Evolutionary conservation across 2,797 vertebrate genomes (phyloP).

Genomic region (Anisognathus igniventris): DNA sequence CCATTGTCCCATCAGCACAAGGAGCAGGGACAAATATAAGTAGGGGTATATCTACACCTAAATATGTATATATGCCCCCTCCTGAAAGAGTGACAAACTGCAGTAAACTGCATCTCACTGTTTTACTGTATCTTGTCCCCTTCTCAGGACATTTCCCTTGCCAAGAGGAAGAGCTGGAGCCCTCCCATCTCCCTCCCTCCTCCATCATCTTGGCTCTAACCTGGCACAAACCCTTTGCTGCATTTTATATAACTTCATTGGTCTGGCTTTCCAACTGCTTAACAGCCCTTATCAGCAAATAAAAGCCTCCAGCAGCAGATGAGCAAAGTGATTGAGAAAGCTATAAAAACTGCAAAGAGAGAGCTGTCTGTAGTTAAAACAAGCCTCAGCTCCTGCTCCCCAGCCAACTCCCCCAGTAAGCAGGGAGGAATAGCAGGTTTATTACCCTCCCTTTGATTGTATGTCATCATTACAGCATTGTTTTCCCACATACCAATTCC

Average conservation of each 20-base stretch:
- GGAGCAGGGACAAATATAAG: neutral
- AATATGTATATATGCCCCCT: too few species aligned
- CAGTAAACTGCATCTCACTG: neutral
- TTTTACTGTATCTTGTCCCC: neutral
- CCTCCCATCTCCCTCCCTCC: neutral
- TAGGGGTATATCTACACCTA: neutral
- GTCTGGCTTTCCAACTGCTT: constrained; percentile 53
- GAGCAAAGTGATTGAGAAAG: constrained; percentile 62
- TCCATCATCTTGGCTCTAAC: neutral
- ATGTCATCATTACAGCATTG: constrained; percentile 60
- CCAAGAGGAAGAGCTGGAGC: neutral
- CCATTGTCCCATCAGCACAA: neutral
- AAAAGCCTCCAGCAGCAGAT: constrained; percentile 60
- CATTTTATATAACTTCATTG: constrained; percentile 30
- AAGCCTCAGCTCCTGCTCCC: constrained; percentile 24
- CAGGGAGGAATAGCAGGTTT: constrained; percentile 48
- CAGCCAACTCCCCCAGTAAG: constrained; percentile 57
- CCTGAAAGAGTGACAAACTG: neutral
- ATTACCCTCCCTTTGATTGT: constrained; percentile 54
- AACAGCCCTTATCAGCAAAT: constrained; percentile 64
- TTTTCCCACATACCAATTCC: constrained; percentile 49
- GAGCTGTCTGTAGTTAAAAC: constrained; percentile 52
- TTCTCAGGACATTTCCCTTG: neutral
- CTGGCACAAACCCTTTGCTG: neutral
- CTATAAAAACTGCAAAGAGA: constrained; percentile 54